A percentile compares a stretch with the other conserved stretches of the same genome.
Conservation (phyloP, 2,113 vertebrate species). For the Dicentrarchus labrax region DNA sequence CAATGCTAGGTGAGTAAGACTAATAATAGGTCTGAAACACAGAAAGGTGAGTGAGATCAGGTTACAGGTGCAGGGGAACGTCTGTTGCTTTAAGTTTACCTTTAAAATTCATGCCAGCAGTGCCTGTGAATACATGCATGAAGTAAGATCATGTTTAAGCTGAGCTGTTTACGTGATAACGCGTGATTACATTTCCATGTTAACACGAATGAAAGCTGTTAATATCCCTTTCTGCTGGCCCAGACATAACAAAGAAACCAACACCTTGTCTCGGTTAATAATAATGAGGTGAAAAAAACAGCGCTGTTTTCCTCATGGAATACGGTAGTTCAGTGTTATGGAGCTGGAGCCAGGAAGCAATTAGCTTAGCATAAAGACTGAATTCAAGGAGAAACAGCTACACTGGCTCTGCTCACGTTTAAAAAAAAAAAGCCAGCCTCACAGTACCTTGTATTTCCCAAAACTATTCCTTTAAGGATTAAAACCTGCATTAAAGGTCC, state of each 20-base stretch:
- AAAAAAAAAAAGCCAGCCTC: not conserved
- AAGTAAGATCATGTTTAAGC: slow-evolving; percentile 2
- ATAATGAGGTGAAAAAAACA: not conserved
- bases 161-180: slow-evolving; percentile 7
- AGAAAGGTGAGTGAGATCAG: slow-evolving; percentile 51
- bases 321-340: not conserved
- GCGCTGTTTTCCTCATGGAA: slow-evolving; percentile 1
- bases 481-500: not conserved
- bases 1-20: slow-evolving; percentile 51
- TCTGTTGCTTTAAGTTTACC: slow-evolving; percentile 26
- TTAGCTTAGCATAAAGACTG: slow-evolving; percentile 22
- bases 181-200: slow-evolving; percentile 4
- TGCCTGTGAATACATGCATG: slow-evolving; percentile 11
- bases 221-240: not conserved
- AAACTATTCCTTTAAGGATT: not conserved
- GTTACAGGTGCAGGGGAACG: slow-evolving; percentile 60
- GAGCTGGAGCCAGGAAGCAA: slow-evolving; percentile 21
- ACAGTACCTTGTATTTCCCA: not conserved
- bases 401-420: not conserved
- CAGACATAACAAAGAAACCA: slow-evolving; percentile 11
- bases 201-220: not conserved
- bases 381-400: not conserved
- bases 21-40: slow-evolving; percentile 54
- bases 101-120: not conserved
- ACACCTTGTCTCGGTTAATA: not conserved